Evolutionary conservation across 1,140 invertebrate genomes (phyloP).

Genomic region (Bombus picipes): DNA sequence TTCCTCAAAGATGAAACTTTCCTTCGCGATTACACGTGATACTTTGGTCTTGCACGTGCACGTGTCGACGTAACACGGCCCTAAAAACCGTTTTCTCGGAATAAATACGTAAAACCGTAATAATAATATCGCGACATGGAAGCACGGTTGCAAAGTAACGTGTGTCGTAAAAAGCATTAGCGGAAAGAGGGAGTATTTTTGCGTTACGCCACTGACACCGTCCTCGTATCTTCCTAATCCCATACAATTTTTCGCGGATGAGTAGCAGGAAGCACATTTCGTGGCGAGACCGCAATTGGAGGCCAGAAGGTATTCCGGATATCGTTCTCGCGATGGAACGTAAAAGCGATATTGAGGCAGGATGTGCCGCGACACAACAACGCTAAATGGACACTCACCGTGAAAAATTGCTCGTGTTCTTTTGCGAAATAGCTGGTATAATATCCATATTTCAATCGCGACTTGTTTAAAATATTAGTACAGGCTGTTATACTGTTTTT

Average conservation of each 20-base stretch:
- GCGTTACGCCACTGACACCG: neutral
- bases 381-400: neutral
- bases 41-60: neutral
- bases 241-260: conserved; percentile 35
- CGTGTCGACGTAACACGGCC: neutral
- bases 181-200: conserved; percentile 10
- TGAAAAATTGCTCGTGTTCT: neutral
- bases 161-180: conserved; percentile 37
- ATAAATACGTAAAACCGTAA: conserved; percentile 6
- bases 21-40: neutral
- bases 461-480: no score
- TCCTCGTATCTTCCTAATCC: conserved; percentile 28
- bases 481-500: no score
- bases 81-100: neutral
- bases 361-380: neutral
- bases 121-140: conserved; percentile 6
- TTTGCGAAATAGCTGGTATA: neutral
- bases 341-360: conserved; percentile 31
- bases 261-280: conserved; percentile 43
- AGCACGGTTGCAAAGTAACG: conserved; percentile 4
- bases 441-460: neutral
- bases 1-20: neutral
- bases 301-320: conserved; percentile 25
- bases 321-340: conserved; percentile 19
- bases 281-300: conserved; percentile 19